phyloP scores from a whole-genome alignment of 2,888 invertebrate genomes.

The Drymonia ruficornis region DNA sequence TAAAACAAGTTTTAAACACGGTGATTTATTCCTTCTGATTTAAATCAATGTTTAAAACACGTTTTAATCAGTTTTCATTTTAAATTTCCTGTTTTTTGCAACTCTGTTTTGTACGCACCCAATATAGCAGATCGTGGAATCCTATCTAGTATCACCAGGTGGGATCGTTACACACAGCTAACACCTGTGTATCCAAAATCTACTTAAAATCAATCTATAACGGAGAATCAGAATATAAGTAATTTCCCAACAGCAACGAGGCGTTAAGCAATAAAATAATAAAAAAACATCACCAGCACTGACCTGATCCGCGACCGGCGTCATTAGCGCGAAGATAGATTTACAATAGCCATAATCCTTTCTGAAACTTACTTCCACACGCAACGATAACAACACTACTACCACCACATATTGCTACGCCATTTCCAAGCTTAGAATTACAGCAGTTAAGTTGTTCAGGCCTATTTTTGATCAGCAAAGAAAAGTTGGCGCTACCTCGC shows the following conservation, averaged over 20 bases:
- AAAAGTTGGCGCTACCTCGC: constrained; percentile 37
- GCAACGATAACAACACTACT: constrained; percentile 18
- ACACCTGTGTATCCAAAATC: neutral
- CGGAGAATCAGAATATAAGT: neutral
- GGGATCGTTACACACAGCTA: no score
- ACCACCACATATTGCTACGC: neutral
- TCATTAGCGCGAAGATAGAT: constrained; percentile 76
- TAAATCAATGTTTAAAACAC: no score
- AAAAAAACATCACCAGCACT: constrained; percentile 43
- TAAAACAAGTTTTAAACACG: no score
- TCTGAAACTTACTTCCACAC: constrained; percentile 66
- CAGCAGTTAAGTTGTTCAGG: neutral
- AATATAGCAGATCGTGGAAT: no score
- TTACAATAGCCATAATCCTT: constrained; percentile 73
- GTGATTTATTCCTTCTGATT: no score
- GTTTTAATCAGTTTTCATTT: no score
- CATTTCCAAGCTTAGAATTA: constrained; percentile 17
- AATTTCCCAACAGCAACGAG: constrained; percentile 35
- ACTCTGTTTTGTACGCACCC: no score
- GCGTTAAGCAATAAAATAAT: constrained; percentile 34
- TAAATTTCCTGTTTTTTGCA: no score
- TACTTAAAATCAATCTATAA: neutral
- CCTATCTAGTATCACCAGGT: no score
- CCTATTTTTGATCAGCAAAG: constrained; percentile 6
- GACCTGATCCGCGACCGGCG: constrained; percentile 59